Conservation (phyloP, 1,140 invertebrate genomes). For the Amyelois transitella region DNA sequence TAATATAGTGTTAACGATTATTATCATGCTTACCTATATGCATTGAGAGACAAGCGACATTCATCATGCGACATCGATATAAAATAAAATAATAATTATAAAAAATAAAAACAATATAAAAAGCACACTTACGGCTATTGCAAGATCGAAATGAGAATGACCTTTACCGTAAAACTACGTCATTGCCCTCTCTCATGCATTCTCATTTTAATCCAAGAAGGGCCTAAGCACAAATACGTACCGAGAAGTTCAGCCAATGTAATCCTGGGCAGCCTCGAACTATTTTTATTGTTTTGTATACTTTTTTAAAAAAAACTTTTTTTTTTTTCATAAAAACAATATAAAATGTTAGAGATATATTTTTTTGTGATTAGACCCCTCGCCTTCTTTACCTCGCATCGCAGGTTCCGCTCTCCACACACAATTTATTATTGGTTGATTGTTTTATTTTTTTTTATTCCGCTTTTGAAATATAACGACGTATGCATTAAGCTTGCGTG, state of each 20-base stretch:
- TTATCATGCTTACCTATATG: conserved; percentile 61
- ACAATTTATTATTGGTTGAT: not conserved
- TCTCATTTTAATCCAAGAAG: conserved; percentile 66
- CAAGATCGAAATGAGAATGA: conserved; percentile 70
- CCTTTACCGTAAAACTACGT: conserved; percentile 16
- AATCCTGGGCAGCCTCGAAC: not conserved
- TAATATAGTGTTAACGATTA: conserved; percentile 27
- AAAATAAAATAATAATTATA: conserved; percentile 33
- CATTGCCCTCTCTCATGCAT: conserved; percentile 33
- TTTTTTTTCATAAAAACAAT: too few relatives aligned
- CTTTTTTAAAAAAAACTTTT: too few relatives aligned
- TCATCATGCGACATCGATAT: conserved; percentile 64
- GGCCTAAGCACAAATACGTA: conserved; percentile 41
- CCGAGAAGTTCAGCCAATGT: not conserved
- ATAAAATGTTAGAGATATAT: too few relatives aligned
- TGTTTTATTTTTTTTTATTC: not conserved
- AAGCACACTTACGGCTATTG: conserved; percentile 29
- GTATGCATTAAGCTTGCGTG: not conserved
- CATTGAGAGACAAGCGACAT: conserved; percentile 55
- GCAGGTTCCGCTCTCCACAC: not conserved
- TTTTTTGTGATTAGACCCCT: conserved; percentile 17
- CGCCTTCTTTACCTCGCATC: not conserved
- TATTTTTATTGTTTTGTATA: not conserved
- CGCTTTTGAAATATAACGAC: not conserved
- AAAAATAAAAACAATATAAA: conserved; percentile 12